A percentile compares a stretch with the other conserved stretches of the same genome.
Conservation (phyloP, 2,113 vertebrate species). For the Aythya baeri region DNA sequence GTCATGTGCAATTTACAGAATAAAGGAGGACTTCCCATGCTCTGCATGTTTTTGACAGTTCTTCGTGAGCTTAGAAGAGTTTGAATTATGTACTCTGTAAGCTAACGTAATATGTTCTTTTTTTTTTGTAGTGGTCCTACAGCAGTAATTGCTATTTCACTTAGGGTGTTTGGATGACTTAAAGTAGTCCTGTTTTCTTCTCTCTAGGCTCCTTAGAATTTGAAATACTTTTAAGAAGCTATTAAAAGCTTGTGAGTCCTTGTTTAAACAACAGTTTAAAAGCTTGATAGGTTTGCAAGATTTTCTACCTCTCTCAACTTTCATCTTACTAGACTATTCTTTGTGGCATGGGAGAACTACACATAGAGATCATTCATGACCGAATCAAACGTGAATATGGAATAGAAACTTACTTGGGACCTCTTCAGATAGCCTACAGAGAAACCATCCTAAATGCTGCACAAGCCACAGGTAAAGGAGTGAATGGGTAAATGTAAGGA, state of each 20-base stretch:
- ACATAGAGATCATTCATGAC: conserved; percentile 96
- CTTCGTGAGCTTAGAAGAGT: not conserved
- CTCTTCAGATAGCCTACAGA: conserved; percentile 93
- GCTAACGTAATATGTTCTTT: not conserved
- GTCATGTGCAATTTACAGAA: not conserved
- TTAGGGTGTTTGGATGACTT: not conserved
- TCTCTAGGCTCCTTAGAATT: not conserved
- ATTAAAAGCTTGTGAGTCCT: not conserved
- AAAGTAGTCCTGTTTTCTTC: not conserved
- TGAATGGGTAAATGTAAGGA: not conserved
- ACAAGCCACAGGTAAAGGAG: conserved; percentile 79
- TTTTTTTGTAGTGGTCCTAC: not conserved
- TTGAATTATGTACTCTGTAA: not conserved
- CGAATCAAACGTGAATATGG: conserved; percentile 93
- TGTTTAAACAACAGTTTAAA: not conserved
- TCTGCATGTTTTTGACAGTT: not conserved
- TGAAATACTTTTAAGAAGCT: not conserved
- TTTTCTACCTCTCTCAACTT: not conserved
- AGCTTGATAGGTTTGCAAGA: not conserved
- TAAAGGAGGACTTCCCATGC: not conserved
- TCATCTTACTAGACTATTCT: conserved; percentile 84
- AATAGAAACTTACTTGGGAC: conserved; percentile 91
- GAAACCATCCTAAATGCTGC: conserved; percentile 87
- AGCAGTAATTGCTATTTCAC: not conserved
- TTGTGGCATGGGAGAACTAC: conserved; percentile 98